Evolutionary conservation across 2,113 vertebrate genomes (phyloP), one percentile per base, ranked within the genome.

Genomic region (Catharus minimus): DNA sequence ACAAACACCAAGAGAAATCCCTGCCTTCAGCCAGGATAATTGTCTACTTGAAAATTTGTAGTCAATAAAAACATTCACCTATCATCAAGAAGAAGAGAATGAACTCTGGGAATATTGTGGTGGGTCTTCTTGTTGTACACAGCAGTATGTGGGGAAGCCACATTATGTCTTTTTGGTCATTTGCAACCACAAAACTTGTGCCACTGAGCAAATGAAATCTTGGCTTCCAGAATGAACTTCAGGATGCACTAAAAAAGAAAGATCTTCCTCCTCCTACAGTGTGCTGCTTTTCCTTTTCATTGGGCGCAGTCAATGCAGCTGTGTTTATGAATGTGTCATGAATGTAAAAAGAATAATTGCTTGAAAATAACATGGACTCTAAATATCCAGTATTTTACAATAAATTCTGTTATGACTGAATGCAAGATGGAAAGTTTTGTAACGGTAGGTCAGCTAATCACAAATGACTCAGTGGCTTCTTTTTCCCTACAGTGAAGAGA

Each of bases 311-410:
- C 46, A 0, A 90, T n/a, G 87, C 98, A 98, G 98, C 98, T 98
- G 98, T 96, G 96, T 95, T 95, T 96, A 96, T 95, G 87, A 93
- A 96, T 97, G 96, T 97, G 96, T 96, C 96, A 96, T 82, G 94
- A 96, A 95, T 96, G 96, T 96, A 96, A 93, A 96, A 98, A 94
- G 96, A 97, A 92, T 94, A 97, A 97, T 96, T 95, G 93, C 97
- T 96, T 95, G 97, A 93, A 97, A 97, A 97, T 97, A 95, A 97
- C 89, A 95, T 93, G 92, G 97, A 96, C 97, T 97, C 97, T 97
- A 98, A 99, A 99, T 98, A 98, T 98, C 98, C 98, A 97, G 96
- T 86, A 93, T 97, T 96, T 94, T 85, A 99, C 99, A 99, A 99
- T 98, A 96, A 97, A 98, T 96, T 97, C 98, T 98, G 98, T 99